Percentiles rank a stretch among this genome's conserved stretches.
Evolutionary conservation across 1,140 invertebrate species (phyloP).

Genomic region (Calliphora vicina): DNA sequence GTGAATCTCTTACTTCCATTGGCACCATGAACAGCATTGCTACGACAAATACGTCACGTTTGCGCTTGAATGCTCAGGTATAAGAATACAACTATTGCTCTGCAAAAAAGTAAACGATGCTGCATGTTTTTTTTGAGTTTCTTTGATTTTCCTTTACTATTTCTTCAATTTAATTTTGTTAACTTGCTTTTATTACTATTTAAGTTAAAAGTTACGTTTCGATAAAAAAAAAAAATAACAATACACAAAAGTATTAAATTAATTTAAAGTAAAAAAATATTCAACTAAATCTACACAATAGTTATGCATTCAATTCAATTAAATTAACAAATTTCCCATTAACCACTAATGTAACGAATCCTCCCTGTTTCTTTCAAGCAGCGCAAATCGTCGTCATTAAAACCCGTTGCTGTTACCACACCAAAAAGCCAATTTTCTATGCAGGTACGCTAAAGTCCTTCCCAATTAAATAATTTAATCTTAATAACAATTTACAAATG

Average conservation of each 20-base stretch:
- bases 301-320: too few relatives aligned
- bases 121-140: conserved; percentile 17
- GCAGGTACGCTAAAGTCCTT: conserved; percentile 57
- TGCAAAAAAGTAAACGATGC: too few relatives aligned
- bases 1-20: conserved; percentile 84
- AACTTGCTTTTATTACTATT: background rate
- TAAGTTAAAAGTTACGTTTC: background rate
- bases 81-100: conserved; percentile 40
- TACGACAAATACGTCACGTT: conserved; percentile 65
- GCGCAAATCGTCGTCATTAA: conserved; percentile 59
- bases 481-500: background rate
- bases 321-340: background rate
- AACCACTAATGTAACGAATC: background rate
- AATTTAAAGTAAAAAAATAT: background rate
- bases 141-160: background rate
- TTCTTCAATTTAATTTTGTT: background rate
- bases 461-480: conserved; percentile 4
- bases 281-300: too few relatives aligned
- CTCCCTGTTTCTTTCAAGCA: conserved; percentile 43
- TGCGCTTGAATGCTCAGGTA: conserved; percentile 63
- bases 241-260: background rate
- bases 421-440: conserved; percentile 62
- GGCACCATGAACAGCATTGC: conserved; percentile 77
- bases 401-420: conserved; percentile 50
- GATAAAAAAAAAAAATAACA: background rate